These are phyloP conservation scores for Eutrigla gurnardus DNA, from an alignment of 2,797 vertebrate species.

Conservation along the genomic window DNA sequence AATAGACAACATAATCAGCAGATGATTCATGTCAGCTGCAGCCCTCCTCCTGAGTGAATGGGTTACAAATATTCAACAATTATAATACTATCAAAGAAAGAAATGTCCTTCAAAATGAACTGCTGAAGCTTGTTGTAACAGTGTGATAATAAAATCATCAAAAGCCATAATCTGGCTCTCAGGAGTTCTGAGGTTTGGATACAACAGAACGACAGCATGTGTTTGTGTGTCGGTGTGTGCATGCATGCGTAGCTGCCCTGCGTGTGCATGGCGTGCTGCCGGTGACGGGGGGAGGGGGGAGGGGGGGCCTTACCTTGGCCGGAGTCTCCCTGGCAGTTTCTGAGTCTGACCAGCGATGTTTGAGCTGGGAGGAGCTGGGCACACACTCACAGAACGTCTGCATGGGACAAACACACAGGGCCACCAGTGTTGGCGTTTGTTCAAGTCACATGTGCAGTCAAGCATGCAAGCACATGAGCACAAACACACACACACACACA, in stretches of 20 bases:
- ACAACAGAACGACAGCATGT: not conserved
- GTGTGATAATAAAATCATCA: no score
- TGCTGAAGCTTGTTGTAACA: not conserved
- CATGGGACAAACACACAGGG: conserved; percentile 83
- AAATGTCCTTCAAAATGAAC: not conserved
- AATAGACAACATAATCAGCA: not conserved
- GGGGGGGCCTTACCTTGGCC: conserved; percentile 83
- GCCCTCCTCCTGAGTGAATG: not conserved
- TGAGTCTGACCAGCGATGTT: conserved; percentile 88
- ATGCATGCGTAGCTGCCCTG: not conserved
- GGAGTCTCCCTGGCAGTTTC: conserved; percentile 85
- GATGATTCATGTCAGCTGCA: not conserved
- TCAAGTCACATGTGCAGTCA: conserved; percentile 71
- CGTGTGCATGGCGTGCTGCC: not conserved
- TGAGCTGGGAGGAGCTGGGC: conserved; percentile 86
- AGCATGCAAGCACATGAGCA: conserved; percentile 71
- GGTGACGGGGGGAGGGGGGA: conserved; percentile 5
- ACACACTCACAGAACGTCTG: conserved; percentile 88
- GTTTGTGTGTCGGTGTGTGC: not conserved
- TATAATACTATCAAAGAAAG: not conserved
- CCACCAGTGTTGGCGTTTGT: conserved; percentile 76
- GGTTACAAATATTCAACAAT: not conserved
- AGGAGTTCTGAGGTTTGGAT: not conserved
- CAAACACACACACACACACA: conserved; percentile 43
- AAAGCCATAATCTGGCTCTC: not conserved